phyloP scores from a whole-genome alignment of 2,797 vertebrate species.

The Aldrovandia affinis region DNA sequence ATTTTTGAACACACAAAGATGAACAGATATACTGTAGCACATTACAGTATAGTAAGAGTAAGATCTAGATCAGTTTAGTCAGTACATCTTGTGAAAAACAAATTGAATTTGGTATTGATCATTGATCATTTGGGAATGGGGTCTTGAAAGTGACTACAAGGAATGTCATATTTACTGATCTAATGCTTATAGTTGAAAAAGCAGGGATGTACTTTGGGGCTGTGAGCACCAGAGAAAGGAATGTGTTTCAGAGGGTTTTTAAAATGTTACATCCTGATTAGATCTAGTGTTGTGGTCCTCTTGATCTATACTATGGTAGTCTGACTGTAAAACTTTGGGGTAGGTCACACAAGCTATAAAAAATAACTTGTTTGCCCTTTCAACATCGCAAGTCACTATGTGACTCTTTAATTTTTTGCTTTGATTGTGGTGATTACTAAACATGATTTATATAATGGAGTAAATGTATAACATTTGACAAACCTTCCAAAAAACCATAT shows the following conservation, averaged over 20 bases:
- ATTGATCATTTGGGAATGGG: neutral
- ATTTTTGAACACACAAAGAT: neutral
- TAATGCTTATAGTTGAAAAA: neutral
- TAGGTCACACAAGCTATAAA: too few relatives aligned
- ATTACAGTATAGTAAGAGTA: neutral
- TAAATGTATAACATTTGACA: neutral
- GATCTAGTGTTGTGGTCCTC: too few relatives aligned
- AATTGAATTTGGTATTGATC: neutral
- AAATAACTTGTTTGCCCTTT: too few relatives aligned
- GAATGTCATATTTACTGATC: neutral
- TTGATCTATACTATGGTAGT: too few relatives aligned
- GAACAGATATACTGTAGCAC: neutral
- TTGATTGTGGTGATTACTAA: too few relatives aligned
- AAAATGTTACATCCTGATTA: too few relatives aligned
- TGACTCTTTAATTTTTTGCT: too few relatives aligned
- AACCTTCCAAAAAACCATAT: neutral
- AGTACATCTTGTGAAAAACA: neutral
- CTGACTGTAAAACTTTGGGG: too few relatives aligned
- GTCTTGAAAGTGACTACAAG: neutral
- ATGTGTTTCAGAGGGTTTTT: too few relatives aligned
- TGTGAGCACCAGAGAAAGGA: too few relatives aligned
- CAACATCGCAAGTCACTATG: too few relatives aligned
- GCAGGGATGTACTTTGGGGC: too few relatives aligned
- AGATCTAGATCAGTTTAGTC: neutral
- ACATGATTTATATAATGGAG: neutral